Evolutionary conservation across 2,113 vertebrate species (phyloP), one percentile per base, ranked within the genome.

Genomic region (Kryptolebias marmoratus): DNA sequence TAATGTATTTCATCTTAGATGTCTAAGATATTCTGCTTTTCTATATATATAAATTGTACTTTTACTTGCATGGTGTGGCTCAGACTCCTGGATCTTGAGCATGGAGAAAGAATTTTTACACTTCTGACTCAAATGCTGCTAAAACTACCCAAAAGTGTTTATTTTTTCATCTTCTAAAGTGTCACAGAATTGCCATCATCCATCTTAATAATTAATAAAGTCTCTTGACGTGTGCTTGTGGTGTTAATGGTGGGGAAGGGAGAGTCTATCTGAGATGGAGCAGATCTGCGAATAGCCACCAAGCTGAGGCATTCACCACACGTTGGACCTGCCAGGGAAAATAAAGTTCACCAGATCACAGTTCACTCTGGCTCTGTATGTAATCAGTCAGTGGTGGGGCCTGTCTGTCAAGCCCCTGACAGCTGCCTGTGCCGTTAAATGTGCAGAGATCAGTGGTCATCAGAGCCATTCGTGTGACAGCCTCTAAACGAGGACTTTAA

Each of bases 301-400:
- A 27, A 64, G 62, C 85, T 82, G 73, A 83, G 73, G 80, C 71
- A 93, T 91, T 84, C 91, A 62, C 59, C 32, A 68, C 90, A 91
- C 90, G 89, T 92, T 87, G 80, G 80, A 73, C 82, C 92, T 93
- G 92, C 92, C 89, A 91, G 71, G 77, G 82, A 91, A 89, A 92
- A 93, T 93, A 91, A 93, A 92, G 92, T 94, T 93, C 90, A 89
- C 90, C 87, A 79, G 92, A 93, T 92, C 91, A 89, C 90, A 90
- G 90, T 93, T 92, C 90, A 89, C 77, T 80, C 83, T 44, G 80
- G 84, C 85, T 78, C 86, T 71, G 85, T 86, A 75, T 90, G 88
- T 90, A 93, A 94, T 94, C 90, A 94, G 86, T 93, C 92, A 92
- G 87, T 73, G 88, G 88, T 77, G 75, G 87, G 78, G 75, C 79